Evolutionary conservation across 92 coral and sea anemone genomes (phyloP).

Genomic region (Porites lobata): DNA sequence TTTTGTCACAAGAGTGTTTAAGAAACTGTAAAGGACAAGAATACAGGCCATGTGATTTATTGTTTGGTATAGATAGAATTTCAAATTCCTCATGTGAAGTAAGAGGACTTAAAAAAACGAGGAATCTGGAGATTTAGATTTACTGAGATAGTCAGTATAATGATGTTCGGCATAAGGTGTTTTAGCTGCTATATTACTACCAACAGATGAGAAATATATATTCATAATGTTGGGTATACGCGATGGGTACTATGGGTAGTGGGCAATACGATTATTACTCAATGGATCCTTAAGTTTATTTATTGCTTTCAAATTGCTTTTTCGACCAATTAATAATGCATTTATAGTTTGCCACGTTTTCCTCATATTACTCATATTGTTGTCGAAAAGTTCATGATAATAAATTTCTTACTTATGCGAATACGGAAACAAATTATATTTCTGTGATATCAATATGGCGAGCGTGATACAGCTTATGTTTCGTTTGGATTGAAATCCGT

Average conservation of each 20-base stretch:
- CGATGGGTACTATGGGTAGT: not conserved
- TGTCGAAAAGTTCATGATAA: too few relatives aligned
- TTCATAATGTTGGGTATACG: not conserved
- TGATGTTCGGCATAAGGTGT: not conserved
- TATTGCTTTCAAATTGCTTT: not conserved
- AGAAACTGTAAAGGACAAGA: not conserved
- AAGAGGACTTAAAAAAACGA: too few relatives aligned
- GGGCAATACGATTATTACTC: not conserved
- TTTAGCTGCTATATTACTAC: not conserved
- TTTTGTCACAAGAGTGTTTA: not conserved
- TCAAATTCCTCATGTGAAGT: too few relatives aligned
- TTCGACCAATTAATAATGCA: too few relatives aligned
- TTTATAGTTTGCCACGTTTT: not conserved
- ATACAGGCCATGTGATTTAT: not conserved
- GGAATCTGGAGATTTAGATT: too few relatives aligned
- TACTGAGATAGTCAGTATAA: not conserved
- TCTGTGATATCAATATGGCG: too few relatives aligned
- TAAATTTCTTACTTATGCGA: too few relatives aligned
- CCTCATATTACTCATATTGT: not conserved
- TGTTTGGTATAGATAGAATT: not conserved
- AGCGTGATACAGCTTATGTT: too few relatives aligned
- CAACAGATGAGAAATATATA: not conserved
- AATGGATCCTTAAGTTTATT: not conserved
- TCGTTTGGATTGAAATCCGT: not conserved
- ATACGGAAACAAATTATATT: too few relatives aligned